Base-by-base conservation (phyloP, 2,113 vertebrate genomes). In the Parus major region DNA sequence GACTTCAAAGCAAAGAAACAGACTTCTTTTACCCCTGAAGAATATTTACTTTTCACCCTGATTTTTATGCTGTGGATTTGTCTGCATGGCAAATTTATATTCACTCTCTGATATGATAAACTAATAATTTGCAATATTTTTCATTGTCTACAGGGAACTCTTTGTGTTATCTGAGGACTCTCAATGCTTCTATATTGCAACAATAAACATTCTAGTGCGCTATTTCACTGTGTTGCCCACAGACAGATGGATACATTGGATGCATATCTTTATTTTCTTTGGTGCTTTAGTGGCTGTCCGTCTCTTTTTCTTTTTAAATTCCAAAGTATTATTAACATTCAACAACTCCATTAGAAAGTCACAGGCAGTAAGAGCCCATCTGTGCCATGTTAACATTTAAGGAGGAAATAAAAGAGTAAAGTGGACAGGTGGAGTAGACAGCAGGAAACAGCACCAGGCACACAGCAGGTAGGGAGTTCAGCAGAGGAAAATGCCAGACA, bases 361-460 rank as follows among this genome's bases (percentile, higher is more conserved):
- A 94, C 66, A 95, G 78, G 91, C 93, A 92, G 81, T 92, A 93
- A 96, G 83, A 85, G 81, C 46, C 93, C 88, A 93, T 96, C 94
- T 97, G 91, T 93, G 94, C 82, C 90, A 76, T 93, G 95, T 95
- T 95, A 94, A 72, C 95, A 90, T 93, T 96, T 96, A 95, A 95
- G 88, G 92, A 96, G 90, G 93, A 95, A 94, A 96, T 95, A 95
- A 96, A 97, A 94, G 86, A 91, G 66, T 95, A 93, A 96, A 96
- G 77, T 83, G 94, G 95, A 92, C 95, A 95, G 94, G 92, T 91
- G 92, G 95, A 96, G 87, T 61, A 95, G 92, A 88, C 88, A 97
- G 95, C 93, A 83, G 90, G 96, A 96, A 91, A 83, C 35, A 80
- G 71, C 94, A 93, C 71, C 73, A 92, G 90, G 91, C 92, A 89